phyloP scores from a whole-genome alignment of 1,140 invertebrate genomes.

The Heterodera carotae region DNA sequence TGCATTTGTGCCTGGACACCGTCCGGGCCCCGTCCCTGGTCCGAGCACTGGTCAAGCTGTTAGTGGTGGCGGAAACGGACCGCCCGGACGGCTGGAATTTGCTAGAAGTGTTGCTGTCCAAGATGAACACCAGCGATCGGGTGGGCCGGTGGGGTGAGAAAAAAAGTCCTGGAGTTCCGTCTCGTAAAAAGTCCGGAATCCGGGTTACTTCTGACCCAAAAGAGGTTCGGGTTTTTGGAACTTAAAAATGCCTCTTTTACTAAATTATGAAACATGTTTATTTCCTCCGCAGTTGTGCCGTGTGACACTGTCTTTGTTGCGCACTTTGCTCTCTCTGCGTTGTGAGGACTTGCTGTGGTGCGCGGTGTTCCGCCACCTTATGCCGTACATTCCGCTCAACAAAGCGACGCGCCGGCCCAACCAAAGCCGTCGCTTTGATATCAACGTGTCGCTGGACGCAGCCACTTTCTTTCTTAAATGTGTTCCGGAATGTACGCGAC shows the following conservation, averaged over 20 bases:
- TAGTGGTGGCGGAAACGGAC: slow-evolving; percentile 7
- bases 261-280: slow-evolving; percentile 20
- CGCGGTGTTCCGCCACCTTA: slow-evolving; percentile 82
- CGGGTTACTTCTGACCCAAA: too few relatives aligned
- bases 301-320: slow-evolving; percentile 84
- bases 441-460: slow-evolving; percentile 74
- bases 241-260: slow-evolving; percentile 8
- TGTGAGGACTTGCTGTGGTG: slow-evolving; percentile 97
- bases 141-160: slow-evolving; percentile 37
- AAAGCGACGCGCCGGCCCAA: slow-evolving; percentile 66
- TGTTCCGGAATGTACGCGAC: slow-evolving; percentile 71
- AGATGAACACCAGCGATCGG: slow-evolving; percentile 53
- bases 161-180: too few relatives aligned
- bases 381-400: slow-evolving; percentile 85
- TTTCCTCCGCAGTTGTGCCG: slow-evolving; percentile 88
- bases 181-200: too few relatives aligned
- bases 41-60: slow-evolving; percentile 75
- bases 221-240: too few relatives aligned
- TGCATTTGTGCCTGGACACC: slow-evolving; percentile 70
- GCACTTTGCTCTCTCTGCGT: slow-evolving; percentile 85
- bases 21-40: slow-evolving; percentile 68
- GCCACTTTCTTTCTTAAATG: slow-evolving; percentile 82
- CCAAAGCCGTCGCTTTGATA: slow-evolving; percentile 77
- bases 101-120: slow-evolving; percentile 66
- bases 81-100: slow-evolving; percentile 65